Evolutionary conservation across 1,140 invertebrate species (phyloP).

Genomic region (Leucophenga varia): DNA sequence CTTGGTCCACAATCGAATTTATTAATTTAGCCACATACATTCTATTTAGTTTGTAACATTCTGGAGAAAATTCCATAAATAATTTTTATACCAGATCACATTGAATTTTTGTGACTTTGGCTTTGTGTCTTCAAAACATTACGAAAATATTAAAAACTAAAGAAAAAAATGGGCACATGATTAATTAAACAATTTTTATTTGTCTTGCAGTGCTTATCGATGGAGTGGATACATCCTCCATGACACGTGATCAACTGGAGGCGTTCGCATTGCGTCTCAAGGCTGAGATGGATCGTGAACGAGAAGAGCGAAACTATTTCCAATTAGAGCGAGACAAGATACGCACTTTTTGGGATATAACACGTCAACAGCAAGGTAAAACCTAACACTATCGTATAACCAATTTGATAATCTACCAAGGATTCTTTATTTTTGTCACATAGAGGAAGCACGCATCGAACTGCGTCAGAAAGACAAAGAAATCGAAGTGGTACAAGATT

Average conservation of each 20-base stretch:
- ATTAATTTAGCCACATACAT: too few species aligned
- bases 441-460: slow-evolving; percentile 41
- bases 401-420: too few species aligned
- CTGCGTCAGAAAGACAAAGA: slow-evolving; percentile 80
- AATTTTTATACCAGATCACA: too few species aligned
- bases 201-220: slow-evolving; percentile 70
- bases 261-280: slow-evolving; percentile 83
- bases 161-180: too few species aligned
- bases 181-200: too few species aligned
- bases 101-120: too few species aligned
- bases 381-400: too few species aligned
- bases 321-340: slow-evolving; percentile 94
- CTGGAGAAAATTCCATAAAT: too few species aligned
- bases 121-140: too few species aligned
- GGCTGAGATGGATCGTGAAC: slow-evolving; percentile 88
- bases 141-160: too few species aligned
- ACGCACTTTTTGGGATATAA: slow-evolving; percentile 90
- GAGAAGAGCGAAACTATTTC: slow-evolving; percentile 94
- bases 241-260: slow-evolving; percentile 91
- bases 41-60: too few species aligned
- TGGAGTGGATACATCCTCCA: slow-evolving; percentile 87
- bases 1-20: too few species aligned
- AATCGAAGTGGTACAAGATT: slow-evolving; percentile 82
- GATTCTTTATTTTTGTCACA: not conserved
- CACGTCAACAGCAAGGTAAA: slow-evolving; percentile 43